Conservation (phyloP, 2,888 invertebrate genomes). For the Euzophera pinguis region DNA sequence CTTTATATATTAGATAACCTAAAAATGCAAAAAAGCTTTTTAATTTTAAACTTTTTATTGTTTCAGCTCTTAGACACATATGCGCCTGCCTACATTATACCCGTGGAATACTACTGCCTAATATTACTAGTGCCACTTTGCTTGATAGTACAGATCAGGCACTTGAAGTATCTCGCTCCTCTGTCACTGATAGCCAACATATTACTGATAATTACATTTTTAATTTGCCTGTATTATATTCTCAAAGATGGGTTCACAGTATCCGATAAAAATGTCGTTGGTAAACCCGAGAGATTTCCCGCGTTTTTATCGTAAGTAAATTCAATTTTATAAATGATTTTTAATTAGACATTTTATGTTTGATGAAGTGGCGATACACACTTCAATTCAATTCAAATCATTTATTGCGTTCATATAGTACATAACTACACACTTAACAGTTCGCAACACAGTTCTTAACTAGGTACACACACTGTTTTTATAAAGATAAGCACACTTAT, state of each 20-base stretch:
- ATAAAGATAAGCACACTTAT: too few species aligned
- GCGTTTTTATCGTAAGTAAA: conserved; percentile 86
- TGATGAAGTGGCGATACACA: too few species aligned
- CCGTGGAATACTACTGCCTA: conserved; percentile 65
- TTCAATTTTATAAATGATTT: not conserved
- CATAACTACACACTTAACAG: too few species aligned
- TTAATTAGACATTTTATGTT: too few species aligned
- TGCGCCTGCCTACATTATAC: conserved; percentile 39
- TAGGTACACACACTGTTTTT: too few species aligned
- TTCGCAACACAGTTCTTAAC: too few species aligned
- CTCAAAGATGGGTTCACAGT: conserved; percentile 75
- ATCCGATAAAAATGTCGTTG: conserved; percentile 73
- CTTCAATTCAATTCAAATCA: too few species aligned
- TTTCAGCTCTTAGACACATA: conserved; percentile 67
- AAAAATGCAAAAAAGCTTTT: too few species aligned
- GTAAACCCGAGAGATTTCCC: conserved; percentile 82
- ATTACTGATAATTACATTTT: conserved; percentile 87
- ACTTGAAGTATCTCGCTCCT: conserved; percentile 91
- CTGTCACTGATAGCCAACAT: conserved; percentile 93
- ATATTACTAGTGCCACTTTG: conserved; percentile 59
- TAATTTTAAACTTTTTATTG: too few species aligned
- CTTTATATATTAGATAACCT: too few species aligned
- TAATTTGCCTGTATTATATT: conserved; percentile 90
- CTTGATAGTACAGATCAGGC: conserved; percentile 79
- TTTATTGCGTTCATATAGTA: too few species aligned